Percentiles rank a stretch among this genome's conserved stretches.
Evolutionary conservation across 1,140 invertebrate species (phyloP).

Genomic region (Antheraea pernyi): DNA sequence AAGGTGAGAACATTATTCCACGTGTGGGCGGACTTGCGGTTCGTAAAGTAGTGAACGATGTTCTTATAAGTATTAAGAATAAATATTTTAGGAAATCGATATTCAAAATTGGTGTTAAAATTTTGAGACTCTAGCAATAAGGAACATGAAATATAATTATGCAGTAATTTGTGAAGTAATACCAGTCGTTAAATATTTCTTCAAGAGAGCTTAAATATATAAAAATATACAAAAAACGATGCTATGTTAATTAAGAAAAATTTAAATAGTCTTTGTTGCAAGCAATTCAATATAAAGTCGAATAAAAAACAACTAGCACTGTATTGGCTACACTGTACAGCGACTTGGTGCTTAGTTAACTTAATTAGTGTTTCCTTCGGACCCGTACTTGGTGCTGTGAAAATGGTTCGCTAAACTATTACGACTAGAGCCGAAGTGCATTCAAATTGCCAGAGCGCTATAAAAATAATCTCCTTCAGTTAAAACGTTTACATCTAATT

Average conservation of each 20-base stretch:
- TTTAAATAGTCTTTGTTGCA: not conserved
- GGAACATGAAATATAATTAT: no score
- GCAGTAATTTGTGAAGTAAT: no score
- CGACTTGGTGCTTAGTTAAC: constrained; percentile 43
- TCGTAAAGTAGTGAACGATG: no score
- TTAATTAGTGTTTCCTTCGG: constrained; percentile 51
- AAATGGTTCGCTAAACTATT: constrained; percentile 35
- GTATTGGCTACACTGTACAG: constrained; percentile 26
- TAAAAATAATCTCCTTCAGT: not conserved
- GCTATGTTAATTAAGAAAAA: not conserved
- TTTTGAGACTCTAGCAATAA: no score
- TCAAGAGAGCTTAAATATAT: no score
- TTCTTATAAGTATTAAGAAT: no score
- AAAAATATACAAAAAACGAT: not conserved
- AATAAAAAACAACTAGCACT: constrained; percentile 20
- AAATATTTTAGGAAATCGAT: no score
- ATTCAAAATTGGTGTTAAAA: no score
- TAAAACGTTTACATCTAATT: not conserved
- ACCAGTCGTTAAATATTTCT: no score
- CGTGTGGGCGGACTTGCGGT: no score
- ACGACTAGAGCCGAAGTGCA: not conserved
- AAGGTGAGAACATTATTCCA: no score
- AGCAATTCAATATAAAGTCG: not conserved
- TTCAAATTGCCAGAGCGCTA: not conserved
- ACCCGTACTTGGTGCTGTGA: constrained; percentile 27